phyloP scores from a whole-genome alignment of 2,797 vertebrate species.

The Poecilia wingei region DNA sequence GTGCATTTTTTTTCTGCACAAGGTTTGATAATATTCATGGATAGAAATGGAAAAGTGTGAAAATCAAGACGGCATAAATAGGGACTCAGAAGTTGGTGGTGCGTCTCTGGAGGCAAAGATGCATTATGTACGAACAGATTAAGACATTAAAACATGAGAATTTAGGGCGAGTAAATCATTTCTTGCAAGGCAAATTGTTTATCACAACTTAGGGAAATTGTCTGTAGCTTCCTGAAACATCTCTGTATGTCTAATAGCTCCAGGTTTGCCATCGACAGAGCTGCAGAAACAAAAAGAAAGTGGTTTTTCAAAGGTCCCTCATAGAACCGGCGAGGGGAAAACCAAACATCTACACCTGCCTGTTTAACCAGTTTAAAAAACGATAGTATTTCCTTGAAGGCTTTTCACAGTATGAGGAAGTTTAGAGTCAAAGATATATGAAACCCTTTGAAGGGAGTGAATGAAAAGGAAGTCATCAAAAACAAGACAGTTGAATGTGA shows the following conservation, averaged over 20 bases:
- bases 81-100: slow-evolving; percentile 55
- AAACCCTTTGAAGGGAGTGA: not conserved
- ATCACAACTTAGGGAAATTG: slow-evolving; percentile 46
- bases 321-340: not conserved
- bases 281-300: not conserved
- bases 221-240: slow-evolving; percentile 37
- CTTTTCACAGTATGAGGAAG: not conserved
- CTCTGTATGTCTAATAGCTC: slow-evolving; percentile 9
- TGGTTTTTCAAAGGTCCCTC: not conserved
- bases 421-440: not conserved
- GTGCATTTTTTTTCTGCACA: slow-evolving; percentile 49
- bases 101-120: slow-evolving; percentile 44
- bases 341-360: not conserved
- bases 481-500: too few relatives aligned
- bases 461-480: not conserved
- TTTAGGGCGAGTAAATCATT: slow-evolving; percentile 56
- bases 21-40: slow-evolving; percentile 65
- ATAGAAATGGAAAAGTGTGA: slow-evolving; percentile 64
- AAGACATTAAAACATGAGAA: slow-evolving; percentile 59
- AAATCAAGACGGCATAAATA: slow-evolving; percentile 53
- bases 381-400: not conserved
- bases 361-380: not conserved
- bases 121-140: slow-evolving; percentile 62
- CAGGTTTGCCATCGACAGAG: slow-evolving; percentile 10
- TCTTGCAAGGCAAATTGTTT: slow-evolving; percentile 56